These are phyloP conservation scores for Dipodomys ordii DNA, from an alignment of 2,113 vertebrate species.

Conservation along the genomic window DNA sequence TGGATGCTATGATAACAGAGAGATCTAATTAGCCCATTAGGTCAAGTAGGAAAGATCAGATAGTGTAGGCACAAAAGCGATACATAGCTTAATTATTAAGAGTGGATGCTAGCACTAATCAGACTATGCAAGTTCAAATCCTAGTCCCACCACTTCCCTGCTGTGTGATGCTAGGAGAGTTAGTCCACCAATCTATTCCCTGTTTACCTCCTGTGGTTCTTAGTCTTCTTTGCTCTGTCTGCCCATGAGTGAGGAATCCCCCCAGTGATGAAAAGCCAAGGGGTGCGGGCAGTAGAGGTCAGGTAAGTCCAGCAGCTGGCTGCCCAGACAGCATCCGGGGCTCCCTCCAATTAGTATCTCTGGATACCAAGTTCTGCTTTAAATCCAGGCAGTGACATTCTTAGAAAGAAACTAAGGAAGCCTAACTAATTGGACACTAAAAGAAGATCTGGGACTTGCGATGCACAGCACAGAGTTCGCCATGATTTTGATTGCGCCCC, in stretches of 20 bases:
- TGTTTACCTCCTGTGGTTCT: not conserved
- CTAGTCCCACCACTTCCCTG: not conserved
- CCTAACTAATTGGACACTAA: conserved; percentile 52
- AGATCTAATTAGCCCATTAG: not conserved
- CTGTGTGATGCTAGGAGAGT: not conserved
- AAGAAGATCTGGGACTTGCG: conserved; percentile 44
- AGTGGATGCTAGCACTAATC: not conserved
- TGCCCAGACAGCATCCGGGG: not conserved
- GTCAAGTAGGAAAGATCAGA: not conserved
- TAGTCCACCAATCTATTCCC: not conserved
- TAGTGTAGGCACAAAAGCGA: not conserved
- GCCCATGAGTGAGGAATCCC: not conserved
- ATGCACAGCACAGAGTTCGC: not conserved
- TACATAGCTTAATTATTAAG: not conserved
- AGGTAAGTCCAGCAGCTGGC: not conserved
- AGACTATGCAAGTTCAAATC: not conserved
- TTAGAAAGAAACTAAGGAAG: conserved; percentile 49
- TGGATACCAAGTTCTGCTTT: not conserved
- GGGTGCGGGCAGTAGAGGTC: not conserved
- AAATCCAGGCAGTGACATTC: not conserved
- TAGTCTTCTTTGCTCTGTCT: not conserved
- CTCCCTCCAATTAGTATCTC: not conserved
- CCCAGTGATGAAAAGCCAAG: not conserved
- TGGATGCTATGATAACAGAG: conserved; percentile 3
- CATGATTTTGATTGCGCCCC: not conserved